These are phyloP conservation scores for Corythoichthys intestinalis DNA, from an alignment of 2,113 vertebrate species.

Conservation along the genomic window DNA sequence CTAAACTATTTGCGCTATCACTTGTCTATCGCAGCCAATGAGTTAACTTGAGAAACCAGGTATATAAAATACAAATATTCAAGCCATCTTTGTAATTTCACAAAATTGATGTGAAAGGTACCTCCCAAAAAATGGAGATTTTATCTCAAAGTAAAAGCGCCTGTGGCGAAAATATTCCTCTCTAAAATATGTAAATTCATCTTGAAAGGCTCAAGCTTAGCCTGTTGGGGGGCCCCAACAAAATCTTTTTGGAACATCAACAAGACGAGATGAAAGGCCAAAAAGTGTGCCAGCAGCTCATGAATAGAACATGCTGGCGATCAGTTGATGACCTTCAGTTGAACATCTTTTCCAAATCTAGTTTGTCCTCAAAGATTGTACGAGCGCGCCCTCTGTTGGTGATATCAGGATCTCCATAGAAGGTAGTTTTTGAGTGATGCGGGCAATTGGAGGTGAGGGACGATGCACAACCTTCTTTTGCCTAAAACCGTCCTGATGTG, in stretches of 20 bases:
- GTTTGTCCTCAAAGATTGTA: slow-evolving; percentile 9
- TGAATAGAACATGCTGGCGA: slow-evolving; percentile 2
- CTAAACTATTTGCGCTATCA: too few species aligned
- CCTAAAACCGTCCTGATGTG: slow-evolving; percentile 78
- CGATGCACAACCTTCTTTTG: slow-evolving; percentile 68
- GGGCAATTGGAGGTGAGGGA: slow-evolving; percentile 72
- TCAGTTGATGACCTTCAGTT: background rate
- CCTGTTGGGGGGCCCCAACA: background rate
- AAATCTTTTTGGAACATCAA: slow-evolving; percentile 1
- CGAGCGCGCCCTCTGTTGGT: slow-evolving; percentile 45
- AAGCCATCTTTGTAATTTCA: background rate
- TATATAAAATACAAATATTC: background rate
- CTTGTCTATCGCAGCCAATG: too few species aligned
- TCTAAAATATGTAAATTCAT: background rate
- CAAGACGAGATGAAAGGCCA: background rate
- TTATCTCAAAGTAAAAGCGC: background rate
- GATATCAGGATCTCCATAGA: slow-evolving; percentile 31
- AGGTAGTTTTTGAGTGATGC: slow-evolving; percentile 78
- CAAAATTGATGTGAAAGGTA: background rate
- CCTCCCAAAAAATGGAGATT: background rate
- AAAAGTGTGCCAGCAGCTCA: slow-evolving; percentile 6
- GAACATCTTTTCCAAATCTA: background rate
- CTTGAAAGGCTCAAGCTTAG: background rate
- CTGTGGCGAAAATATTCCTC: background rate
- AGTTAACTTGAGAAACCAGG: too few species aligned